phyloP scores from a whole-genome alignment of 2,888 invertebrate genomes.

The Monochamus alternatus region DNA sequence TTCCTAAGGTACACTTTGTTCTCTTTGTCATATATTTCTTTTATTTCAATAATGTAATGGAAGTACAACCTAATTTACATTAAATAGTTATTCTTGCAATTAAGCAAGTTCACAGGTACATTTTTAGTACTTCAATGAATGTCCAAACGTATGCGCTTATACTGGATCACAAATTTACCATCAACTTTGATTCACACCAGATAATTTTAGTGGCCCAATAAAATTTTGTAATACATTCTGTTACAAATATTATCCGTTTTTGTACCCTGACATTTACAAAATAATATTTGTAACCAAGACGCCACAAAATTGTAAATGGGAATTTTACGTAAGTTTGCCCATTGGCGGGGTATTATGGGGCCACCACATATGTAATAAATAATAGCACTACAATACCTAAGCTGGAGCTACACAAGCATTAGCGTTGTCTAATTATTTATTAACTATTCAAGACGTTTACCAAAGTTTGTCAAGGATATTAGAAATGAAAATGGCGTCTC shows the following conservation, averaged over 20 bases:
- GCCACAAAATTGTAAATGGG: not conserved
- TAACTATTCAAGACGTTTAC: slow-evolving; percentile 19
- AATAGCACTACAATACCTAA: slow-evolving; percentile 20
- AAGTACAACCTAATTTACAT: too few species aligned
- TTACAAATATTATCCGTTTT: slow-evolving; percentile 10
- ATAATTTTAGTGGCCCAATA: slow-evolving; percentile 19
- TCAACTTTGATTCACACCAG: not conserved
- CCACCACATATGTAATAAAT: slow-evolving; percentile 56
- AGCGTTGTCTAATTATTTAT: not conserved
- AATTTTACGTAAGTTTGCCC: not conserved
- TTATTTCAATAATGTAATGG: too few species aligned
- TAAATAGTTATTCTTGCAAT: too few species aligned
- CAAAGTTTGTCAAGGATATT: not conserved
- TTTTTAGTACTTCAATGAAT: too few species aligned
- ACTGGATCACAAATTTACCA: not conserved
- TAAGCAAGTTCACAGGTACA: too few species aligned
- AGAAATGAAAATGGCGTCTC: not conserved
- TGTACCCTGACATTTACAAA: not conserved
- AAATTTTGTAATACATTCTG: slow-evolving; percentile 3
- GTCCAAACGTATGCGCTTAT: not conserved
- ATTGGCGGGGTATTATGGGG: slow-evolving; percentile 62
- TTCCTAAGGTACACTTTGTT: too few species aligned
- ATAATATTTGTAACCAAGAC: not conserved
- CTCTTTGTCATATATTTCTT: too few species aligned
- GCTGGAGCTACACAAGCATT: not conserved